Evolutionary conservation across 2,888 invertebrate genomes (phyloP).

Genomic region (Caprella mutica): DNA sequence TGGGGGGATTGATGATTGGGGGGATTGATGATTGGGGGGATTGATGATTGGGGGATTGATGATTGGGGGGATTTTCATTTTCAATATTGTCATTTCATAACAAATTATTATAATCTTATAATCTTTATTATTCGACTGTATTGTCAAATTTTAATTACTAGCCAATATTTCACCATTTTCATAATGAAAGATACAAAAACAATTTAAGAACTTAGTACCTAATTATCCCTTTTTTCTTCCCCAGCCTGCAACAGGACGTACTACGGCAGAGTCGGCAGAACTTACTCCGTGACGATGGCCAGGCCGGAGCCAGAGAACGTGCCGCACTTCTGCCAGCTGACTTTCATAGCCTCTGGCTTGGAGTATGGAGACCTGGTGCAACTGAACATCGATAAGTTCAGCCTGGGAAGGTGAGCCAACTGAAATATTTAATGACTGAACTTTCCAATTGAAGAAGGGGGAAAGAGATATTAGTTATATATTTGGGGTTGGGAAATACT

Average conservation of each 20-base stretch:
- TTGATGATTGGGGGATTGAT: no score
- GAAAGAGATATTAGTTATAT: not conserved
- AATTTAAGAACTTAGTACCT: no score
- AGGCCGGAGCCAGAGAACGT: slow-evolving; percentile 59
- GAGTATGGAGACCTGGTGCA: slow-evolving; percentile 72
- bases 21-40: no score
- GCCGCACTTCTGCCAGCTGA: slow-evolving; percentile 67
- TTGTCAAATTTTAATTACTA: no score
- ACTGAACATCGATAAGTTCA: slow-evolving; percentile 72
- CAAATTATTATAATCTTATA: no score
- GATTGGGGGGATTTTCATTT: no score
- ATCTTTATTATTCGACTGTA: no score
- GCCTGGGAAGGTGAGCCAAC: slow-evolving; percentile 55
- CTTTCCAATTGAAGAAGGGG: not conserved
- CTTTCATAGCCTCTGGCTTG: slow-evolving; percentile 67
- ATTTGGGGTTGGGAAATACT: not conserved
- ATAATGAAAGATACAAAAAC: no score
- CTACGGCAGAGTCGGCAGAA: slow-evolving; percentile 66
- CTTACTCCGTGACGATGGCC: slow-evolving; percentile 61
- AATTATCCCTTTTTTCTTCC: slow-evolving; percentile 9
- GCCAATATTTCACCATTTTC: no score
- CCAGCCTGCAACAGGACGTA: slow-evolving; percentile 73
- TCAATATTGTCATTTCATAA: no score
- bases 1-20: no score
- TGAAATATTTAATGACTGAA: not conserved